phyloP scores from a whole-genome alignment of 2,113 vertebrate genomes.

The Perognathus longimembris region DNA sequence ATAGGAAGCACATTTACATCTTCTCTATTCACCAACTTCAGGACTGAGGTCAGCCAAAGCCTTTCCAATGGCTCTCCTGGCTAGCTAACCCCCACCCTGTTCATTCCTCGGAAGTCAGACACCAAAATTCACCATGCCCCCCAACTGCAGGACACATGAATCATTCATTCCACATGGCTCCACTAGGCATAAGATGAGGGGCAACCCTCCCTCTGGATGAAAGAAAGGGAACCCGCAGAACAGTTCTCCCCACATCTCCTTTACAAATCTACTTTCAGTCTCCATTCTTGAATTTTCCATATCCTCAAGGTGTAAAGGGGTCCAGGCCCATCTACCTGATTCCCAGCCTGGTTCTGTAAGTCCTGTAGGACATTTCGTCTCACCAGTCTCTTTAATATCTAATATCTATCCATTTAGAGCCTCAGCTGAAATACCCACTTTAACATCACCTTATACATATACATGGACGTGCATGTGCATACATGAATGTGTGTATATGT shows the following conservation, averaged over 20 bases:
- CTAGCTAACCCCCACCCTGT: background rate
- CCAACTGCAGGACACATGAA: background rate
- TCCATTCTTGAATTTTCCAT: background rate
- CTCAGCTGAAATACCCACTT: constrained; percentile 2
- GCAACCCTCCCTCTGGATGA: no score
- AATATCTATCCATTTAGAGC: background rate
- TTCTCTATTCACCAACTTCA: background rate
- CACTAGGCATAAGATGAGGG: background rate
- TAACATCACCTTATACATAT: constrained; percentile 4
- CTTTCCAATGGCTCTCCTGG: background rate
- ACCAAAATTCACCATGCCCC: background rate
- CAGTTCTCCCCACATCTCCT: background rate
- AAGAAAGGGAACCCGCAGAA: background rate
- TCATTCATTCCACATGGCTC: background rate
- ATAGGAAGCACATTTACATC: background rate
- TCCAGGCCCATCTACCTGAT: background rate
- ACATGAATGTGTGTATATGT: background rate
- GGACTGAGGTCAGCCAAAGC: background rate
- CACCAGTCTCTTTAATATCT: constrained; percentile 30
- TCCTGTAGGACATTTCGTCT: background rate
- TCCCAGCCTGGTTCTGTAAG: background rate
- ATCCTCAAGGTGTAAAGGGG: background rate
- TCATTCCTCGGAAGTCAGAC: background rate
- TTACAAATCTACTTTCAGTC: background rate
- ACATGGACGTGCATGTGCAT: background rate